Conservation (phyloP, 1,140 invertebrate species). For the Cotesia chilonis region DNA sequence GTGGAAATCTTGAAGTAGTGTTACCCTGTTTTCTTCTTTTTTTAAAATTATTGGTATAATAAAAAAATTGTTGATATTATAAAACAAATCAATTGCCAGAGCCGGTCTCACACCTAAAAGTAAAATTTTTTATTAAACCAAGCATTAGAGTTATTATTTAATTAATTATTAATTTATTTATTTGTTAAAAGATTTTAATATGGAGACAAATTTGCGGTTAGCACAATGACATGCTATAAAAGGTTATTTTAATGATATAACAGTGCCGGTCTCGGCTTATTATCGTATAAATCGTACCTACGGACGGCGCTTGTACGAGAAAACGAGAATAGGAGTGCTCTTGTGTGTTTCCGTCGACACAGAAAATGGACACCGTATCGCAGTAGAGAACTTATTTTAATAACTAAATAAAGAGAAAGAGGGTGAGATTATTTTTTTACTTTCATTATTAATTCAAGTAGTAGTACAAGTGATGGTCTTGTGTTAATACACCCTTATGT, state of each 20-base stretch:
- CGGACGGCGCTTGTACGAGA: slow-evolving; percentile 24
- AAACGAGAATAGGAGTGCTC: slow-evolving; percentile 18
- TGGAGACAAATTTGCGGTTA: slow-evolving; percentile 7
- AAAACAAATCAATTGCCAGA: slow-evolving; percentile 45
- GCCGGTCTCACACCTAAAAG: slow-evolving; percentile 49
- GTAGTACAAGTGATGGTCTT: too few relatives aligned
- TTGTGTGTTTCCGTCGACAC: slow-evolving; percentile 39
- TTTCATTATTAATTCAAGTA: not conserved
- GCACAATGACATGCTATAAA: slow-evolving; percentile 1
- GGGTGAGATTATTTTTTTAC: slow-evolving; percentile 14
- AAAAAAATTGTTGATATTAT: too few relatives aligned
- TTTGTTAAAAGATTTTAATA: not conserved
- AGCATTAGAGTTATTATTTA: not conserved
- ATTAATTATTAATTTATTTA: slow-evolving; percentile 8
- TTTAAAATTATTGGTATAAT: not conserved
- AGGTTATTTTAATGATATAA: slow-evolving; percentile 20
- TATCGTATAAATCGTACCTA: slow-evolving; percentile 28
- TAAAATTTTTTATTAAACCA: not conserved
- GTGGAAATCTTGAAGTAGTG: slow-evolving; percentile 46
- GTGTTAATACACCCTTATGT: too few relatives aligned
- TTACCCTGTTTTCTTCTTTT: slow-evolving; percentile 45
- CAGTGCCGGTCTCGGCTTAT: slow-evolving; percentile 1
- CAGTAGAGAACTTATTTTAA: slow-evolving; percentile 33
- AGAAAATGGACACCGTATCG: slow-evolving; percentile 44
- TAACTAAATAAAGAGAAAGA: slow-evolving; percentile 10